A percentile compares a stretch with the other conserved stretches of the same genome.
Evolutionary conservation across 1,140 invertebrate genomes (phyloP).

Genomic region (Agrypnia vestita): DNA sequence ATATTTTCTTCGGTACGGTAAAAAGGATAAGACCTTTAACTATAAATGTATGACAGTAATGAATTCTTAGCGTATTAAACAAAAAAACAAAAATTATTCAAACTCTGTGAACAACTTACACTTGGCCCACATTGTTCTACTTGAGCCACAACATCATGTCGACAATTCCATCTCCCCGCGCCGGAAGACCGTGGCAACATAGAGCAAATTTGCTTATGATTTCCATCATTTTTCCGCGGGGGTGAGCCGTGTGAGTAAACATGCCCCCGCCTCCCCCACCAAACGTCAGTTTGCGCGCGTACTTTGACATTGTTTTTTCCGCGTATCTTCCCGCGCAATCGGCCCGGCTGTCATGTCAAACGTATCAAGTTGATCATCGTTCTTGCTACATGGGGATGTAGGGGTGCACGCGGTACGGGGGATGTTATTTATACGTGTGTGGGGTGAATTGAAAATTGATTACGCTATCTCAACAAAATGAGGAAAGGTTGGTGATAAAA

Average conservation of each 20-base stretch:
- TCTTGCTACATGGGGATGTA: slow-evolving; percentile 24
- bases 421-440: neutral
- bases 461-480: slow-evolving; percentile 1
- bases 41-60: too few species aligned
- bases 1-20: too few species aligned
- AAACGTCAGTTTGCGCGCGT: slow-evolving; percentile 49
- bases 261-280: slow-evolving; percentile 20
- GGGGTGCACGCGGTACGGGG: slow-evolving; percentile 3
- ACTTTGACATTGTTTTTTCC: slow-evolving; percentile 58
- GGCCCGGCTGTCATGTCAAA: slow-evolving; percentile 54
- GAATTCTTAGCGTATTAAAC: too few species aligned
- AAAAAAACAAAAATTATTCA: too few species aligned
- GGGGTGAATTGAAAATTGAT: slow-evolving; percentile 28
- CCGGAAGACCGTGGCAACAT: slow-evolving; percentile 22
- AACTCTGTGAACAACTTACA: too few species aligned
- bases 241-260: slow-evolving; percentile 42
- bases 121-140: too few species aligned
- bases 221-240: slow-evolving; percentile 28
- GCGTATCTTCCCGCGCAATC: slow-evolving; percentile 55
- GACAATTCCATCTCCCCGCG: slow-evolving; percentile 18
- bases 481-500: neutral
- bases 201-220: slow-evolving; percentile 52
- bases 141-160: neutral
- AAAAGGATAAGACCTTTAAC: too few species aligned
- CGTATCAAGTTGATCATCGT: slow-evolving; percentile 41